These are phyloP conservation scores for Drosophila dives DNA, from an alignment of 2,888 invertebrate species.

Conservation along the genomic window DNA sequence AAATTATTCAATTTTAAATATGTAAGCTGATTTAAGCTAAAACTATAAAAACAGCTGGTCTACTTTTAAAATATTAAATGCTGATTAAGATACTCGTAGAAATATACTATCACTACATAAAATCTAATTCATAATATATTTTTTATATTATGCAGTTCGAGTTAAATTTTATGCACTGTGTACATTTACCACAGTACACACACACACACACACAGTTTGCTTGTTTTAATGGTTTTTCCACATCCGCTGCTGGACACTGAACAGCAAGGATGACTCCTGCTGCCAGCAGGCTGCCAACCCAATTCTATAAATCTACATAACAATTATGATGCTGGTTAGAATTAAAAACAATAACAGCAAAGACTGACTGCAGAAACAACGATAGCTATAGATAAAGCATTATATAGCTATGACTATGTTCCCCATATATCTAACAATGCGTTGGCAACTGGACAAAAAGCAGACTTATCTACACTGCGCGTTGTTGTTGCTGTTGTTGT, in stretches of 20 bases:
- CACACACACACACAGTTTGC: constrained; percentile 8
- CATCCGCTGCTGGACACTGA: constrained; percentile 36
- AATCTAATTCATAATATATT: neutral
- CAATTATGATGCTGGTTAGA: constrained; percentile 73
- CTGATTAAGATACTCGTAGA: neutral
- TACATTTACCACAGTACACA: constrained; percentile 15
- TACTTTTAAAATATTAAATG: neutral
- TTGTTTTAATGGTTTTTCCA: constrained; percentile 25
- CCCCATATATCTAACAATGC: constrained; percentile 71
- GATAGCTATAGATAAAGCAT: constrained; percentile 13
- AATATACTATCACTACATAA: neutral
- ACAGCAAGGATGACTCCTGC: constrained; percentile 42
- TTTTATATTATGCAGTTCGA: neutral
- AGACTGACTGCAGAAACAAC: constrained; percentile 11
- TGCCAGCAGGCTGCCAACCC: constrained; percentile 47
- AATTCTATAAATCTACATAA: constrained; percentile 75
- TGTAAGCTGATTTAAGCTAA: neutral
- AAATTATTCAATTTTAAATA: neutral
- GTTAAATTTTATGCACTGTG: neutral
- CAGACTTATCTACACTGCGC: constrained; percentile 60
- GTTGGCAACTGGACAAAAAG: constrained; percentile 68
- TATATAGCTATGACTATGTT: constrained; percentile 44
- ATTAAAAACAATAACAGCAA: constrained; percentile 70
- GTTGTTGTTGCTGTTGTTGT: constrained; percentile 35
- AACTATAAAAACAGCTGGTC: neutral